A percentile compares a stretch with the other conserved stretches of the same genome.
Conservation (phyloP, 2,797 vertebrate species). For the Chelon auratus region DNA sequence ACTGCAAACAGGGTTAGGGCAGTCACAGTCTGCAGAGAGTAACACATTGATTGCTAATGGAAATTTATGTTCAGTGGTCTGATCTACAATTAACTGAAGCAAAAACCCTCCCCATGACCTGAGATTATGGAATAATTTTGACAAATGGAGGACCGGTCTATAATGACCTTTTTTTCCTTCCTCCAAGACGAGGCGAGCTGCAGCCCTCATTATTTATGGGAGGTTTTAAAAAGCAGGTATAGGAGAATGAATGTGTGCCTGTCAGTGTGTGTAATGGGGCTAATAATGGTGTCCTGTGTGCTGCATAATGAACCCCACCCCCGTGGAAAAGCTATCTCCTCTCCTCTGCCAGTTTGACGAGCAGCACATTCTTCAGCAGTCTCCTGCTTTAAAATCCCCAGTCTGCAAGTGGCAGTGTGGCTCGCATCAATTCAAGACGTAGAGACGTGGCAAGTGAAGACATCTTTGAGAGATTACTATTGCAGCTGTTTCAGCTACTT, state of each 20-base stretch:
- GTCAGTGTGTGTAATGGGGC: constrained; percentile 88
- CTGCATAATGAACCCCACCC: constrained; percentile 83
- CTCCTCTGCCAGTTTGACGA: constrained; percentile 54
- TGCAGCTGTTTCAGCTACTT: constrained; percentile 63
- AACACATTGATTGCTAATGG: constrained; percentile 81
- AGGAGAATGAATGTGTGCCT: constrained; percentile 85
- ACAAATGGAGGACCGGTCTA: constrained; percentile 80
- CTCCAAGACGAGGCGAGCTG: constrained; percentile 60
- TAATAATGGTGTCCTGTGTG: constrained; percentile 84
- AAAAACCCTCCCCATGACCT: constrained; percentile 80
- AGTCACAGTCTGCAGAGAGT: constrained; percentile 59
- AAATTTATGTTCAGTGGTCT: constrained; percentile 82
- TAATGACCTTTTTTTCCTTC: constrained; percentile 83
- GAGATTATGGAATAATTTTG: constrained; percentile 87
- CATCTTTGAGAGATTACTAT: constrained; percentile 45
- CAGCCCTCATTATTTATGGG: constrained; percentile 84
- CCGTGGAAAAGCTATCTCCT: constrained; percentile 67
- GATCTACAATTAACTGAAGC: constrained; percentile 83
- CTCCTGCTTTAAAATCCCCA: constrained; percentile 39
- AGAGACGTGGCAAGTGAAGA: constrained; percentile 37
- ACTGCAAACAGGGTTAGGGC: constrained; percentile 50
- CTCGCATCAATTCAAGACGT: constrained; percentile 19
- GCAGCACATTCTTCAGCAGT: constrained; percentile 45
- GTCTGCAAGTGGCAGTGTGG: constrained; percentile 53
- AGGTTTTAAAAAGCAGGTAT: constrained; percentile 86